phyloP scores from a whole-genome alignment of 2,888 invertebrate genomes.

The Eulithis prunata region DNA sequence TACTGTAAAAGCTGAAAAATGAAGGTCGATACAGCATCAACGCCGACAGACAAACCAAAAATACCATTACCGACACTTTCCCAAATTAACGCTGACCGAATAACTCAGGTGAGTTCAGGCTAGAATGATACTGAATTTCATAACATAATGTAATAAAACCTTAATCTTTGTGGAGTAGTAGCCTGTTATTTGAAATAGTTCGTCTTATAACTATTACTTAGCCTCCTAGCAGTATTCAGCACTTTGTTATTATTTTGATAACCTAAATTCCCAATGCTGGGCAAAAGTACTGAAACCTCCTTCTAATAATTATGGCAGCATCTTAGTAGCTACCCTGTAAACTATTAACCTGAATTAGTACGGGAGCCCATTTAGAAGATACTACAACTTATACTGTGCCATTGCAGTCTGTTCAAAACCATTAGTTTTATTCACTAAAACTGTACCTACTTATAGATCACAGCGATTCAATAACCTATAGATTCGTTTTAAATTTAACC shows the following conservation, averaged over 20 bases:
- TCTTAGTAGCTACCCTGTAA: too few species aligned
- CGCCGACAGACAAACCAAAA: constrained; percentile 73
- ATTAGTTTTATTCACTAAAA: too few species aligned
- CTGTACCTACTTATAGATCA: too few species aligned
- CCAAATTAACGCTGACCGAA: constrained; percentile 95
- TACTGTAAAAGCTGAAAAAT: constrained; percentile 49
- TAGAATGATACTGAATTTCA: constrained; percentile 46
- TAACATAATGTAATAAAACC: constrained; percentile 38
- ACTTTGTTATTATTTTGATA: constrained; percentile 15
- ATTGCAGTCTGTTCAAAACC: too few species aligned
- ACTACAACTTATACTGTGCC: too few species aligned
- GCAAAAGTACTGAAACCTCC: neutral
- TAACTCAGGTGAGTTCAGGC: constrained; percentile 90
- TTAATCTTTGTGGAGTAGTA: constrained; percentile 1
- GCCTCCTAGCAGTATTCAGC: neutral
- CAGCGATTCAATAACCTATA: too few species aligned
- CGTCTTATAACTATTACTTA: neutral
- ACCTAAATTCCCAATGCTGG: constrained; percentile 12
- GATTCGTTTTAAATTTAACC: too few species aligned
- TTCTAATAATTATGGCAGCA: neutral
- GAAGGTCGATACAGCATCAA: constrained; percentile 63
- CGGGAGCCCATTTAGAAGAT: too few species aligned
- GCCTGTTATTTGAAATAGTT: constrained; percentile 13
- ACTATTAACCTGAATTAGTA: too few species aligned
- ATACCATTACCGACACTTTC: constrained; percentile 91